These are phyloP conservation scores for Muschampia plurimacula DNA, from an alignment of 2,888 invertebrate species.

Conservation along the genomic window DNA sequence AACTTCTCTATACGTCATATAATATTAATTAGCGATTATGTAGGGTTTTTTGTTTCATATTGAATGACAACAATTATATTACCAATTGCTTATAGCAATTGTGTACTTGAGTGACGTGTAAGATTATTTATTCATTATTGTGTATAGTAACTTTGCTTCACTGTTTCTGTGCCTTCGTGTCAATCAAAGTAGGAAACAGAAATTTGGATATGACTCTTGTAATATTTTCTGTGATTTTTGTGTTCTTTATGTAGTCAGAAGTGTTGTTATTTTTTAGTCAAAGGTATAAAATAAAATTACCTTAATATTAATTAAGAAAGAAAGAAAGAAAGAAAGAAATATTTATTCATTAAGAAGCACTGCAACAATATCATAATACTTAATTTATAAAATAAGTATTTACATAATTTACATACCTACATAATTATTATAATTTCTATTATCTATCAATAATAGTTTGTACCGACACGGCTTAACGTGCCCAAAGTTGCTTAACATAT, in stretches of 20 bases:
- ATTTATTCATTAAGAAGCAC: no score
- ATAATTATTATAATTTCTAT: no score
- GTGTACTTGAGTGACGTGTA: neutral
- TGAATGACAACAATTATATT: neutral
- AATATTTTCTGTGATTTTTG: neutral
- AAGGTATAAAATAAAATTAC: no score
- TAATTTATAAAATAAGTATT: no score
- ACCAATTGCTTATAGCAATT: neutral
- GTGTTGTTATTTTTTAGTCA: neutral
- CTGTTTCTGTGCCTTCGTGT: neutral
- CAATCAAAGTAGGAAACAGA: neutral
- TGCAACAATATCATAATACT: no score
- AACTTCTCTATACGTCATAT: neutral
- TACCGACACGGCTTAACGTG: no score
- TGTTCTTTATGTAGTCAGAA: no score
- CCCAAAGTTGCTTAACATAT: no score
- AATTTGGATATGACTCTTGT: neutral
- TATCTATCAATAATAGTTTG: no score
- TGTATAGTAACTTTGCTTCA: neutral
- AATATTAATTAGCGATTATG: neutral
- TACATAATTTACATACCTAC: no score
- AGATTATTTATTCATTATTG: neutral
- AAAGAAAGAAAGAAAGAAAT: no score
- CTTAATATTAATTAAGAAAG: no score
- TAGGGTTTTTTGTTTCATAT: neutral